phyloP scores from a whole-genome alignment of 2,113 vertebrate genomes.

The Cygnus atratus region DNA sequence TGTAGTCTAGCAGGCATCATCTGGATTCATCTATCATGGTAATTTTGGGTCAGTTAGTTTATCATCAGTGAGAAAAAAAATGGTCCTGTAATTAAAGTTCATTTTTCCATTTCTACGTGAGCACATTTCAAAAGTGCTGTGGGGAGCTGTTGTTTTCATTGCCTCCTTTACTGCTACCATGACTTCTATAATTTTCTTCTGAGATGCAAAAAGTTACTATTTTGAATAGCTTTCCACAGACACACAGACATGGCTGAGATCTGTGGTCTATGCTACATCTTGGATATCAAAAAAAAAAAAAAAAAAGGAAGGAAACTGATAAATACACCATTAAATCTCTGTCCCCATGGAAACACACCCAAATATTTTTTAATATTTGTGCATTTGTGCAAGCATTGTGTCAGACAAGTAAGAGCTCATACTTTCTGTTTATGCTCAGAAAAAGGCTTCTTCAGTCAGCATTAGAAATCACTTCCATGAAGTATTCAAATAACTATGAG shows the following conservation, averaged over 20 bases:
- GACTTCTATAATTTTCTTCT: not conserved
- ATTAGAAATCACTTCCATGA: constrained; percentile 33
- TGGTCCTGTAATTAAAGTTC: not conserved
- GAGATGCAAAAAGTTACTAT: not conserved
- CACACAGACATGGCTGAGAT: not conserved
- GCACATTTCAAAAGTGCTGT: not conserved
- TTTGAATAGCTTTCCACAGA: not conserved
- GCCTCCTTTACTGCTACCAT: not conserved
- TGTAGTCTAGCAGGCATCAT: not conserved
- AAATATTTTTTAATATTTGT: no score
- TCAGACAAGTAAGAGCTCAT: not conserved
- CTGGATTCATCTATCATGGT: not conserved
- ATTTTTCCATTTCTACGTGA: not conserved
- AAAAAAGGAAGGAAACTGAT: constrained; percentile 5
- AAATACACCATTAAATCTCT: constrained; percentile 28
- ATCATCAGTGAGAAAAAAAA: not conserved
- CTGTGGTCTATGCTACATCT: not conserved
- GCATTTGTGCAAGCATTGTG: no score
- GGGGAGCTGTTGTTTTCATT: not conserved
- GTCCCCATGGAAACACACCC: constrained; percentile 33
- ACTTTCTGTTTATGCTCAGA: constrained; percentile 22
- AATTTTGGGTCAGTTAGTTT: not conserved
- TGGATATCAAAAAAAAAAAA: not conserved
- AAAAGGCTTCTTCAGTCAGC: not conserved
- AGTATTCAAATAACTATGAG: not conserved